A percentile compares a stretch with the other conserved stretches of the same genome.
These are phyloP conservation scores for Coregonus suidteri DNA, from an alignment of 2,797 vertebrate species.

Conservation along the genomic window DNA sequence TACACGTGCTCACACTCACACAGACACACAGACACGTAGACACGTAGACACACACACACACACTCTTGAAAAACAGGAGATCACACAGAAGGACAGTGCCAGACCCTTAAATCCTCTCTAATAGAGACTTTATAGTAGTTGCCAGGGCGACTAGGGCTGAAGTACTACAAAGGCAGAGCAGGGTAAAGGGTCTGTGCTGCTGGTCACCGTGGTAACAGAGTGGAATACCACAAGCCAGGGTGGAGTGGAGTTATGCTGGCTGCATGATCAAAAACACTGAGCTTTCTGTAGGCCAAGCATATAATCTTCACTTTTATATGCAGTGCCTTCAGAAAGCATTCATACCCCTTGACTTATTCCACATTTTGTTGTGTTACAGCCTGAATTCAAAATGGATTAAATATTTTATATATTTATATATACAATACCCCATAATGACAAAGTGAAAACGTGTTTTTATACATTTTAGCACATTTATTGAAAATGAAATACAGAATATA, in stretches of 20 bases:
- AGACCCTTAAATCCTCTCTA: conserved; percentile 41
- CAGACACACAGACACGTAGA: not conserved
- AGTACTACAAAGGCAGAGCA: conserved; percentile 52
- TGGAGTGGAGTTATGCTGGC: not conserved
- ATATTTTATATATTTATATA: no score
- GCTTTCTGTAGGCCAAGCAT: not conserved
- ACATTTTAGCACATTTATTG: no score
- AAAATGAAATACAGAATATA: no score
- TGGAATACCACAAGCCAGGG: not conserved
- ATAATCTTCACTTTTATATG: not conserved
- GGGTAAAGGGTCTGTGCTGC: conserved; percentile 52
- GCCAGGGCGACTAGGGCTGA: conserved; percentile 62
- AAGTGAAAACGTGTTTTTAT: no score
- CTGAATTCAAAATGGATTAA: no score
- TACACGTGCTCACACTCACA: conserved; percentile 12
- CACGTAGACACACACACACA: not conserved
- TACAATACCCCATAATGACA: no score
- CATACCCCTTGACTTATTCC: no score
- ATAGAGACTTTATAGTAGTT: conserved; percentile 61
- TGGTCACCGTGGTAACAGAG: conserved; percentile 66
- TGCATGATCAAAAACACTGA: not conserved
- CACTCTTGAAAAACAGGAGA: conserved; percentile 4
- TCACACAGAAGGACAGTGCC: conserved; percentile 32
- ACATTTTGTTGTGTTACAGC: no score
- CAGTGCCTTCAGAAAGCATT: no score